Evolutionary conservation across 2,113 vertebrate species (phyloP).

Genomic region (Sceloporus tristichus): DNA sequence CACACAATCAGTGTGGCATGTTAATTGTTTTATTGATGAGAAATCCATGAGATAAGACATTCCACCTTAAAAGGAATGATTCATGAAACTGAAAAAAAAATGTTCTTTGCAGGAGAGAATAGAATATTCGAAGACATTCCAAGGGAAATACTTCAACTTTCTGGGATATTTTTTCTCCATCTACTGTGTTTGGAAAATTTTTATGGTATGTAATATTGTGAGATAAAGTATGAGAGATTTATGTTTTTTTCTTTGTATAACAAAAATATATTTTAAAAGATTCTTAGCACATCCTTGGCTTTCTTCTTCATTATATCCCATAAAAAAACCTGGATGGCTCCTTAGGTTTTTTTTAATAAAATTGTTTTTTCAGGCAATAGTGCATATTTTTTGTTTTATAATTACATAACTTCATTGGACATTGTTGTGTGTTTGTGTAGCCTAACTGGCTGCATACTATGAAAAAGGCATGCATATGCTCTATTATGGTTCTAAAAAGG

Average conservation of each 20-base stretch:
- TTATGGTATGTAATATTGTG: slow-evolving; percentile 88
- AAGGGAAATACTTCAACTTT: slow-evolving; percentile 98
- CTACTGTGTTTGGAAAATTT: slow-evolving; percentile 99
- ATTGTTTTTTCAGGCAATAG: neutral
- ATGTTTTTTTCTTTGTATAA: neutral
- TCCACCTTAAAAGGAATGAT: slow-evolving; percentile 21
- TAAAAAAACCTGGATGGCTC: neutral
- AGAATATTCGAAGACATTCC: slow-evolving; percentile 98
- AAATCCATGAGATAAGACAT: neutral
- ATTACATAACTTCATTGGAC: neutral
- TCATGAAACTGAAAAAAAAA: slow-evolving; percentile 41
- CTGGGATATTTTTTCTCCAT: slow-evolving; percentile 99
- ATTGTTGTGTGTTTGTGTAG: neutral
- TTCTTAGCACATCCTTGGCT: neutral
- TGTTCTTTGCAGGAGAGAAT: slow-evolving; percentile 89
- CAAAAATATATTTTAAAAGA: neutral
- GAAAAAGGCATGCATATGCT: neutral
- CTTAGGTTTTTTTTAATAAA: neutral
- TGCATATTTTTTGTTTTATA: neutral
- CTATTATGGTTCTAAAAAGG: neutral
- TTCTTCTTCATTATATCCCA: too few relatives aligned
- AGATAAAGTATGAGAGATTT: neutral
- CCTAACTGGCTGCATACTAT: neutral
- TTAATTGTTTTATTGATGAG: neutral
- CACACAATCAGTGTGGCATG: neutral